Evolutionary conservation across 1,140 invertebrate genomes (phyloP).

Genomic region (Diploscapter pachys): DNA sequence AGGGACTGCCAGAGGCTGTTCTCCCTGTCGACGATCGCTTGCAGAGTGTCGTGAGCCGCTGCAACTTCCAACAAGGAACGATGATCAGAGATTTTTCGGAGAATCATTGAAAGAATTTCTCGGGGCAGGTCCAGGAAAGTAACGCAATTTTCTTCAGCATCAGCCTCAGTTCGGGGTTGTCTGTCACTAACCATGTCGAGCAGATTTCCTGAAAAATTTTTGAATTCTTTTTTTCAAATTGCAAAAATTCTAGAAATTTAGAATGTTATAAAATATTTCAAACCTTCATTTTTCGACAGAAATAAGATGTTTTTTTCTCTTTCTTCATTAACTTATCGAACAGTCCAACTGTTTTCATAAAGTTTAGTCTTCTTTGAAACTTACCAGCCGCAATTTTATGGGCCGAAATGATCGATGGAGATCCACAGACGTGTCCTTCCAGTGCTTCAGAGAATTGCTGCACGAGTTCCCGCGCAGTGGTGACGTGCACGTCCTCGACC

Average conservation of each 20-base stretch:
- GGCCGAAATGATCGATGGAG: constrained; percentile 44
- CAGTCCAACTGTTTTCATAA: no score
- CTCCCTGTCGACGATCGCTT: constrained; percentile 74
- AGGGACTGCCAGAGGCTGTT: constrained; percentile 86
- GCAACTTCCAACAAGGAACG: constrained; percentile 76
- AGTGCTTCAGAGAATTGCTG: constrained; percentile 15
- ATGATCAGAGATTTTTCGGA: constrained; percentile 83
- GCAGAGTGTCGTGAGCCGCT: constrained; percentile 72
- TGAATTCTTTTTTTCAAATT: constrained; percentile 9
- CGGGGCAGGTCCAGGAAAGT: constrained; percentile 84
- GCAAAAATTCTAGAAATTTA: constrained; percentile 1
- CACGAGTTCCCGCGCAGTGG: constrained; percentile 51
- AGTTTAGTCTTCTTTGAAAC: no score
- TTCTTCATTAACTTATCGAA: no score
- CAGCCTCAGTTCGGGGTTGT: constrained; percentile 64
- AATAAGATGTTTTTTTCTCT: no score
- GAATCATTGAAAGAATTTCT: constrained; percentile 80
- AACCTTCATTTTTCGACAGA: no score
- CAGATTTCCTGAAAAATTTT: constrained; percentile 11
- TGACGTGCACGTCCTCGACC: constrained; percentile 44
- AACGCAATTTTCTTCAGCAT: constrained; percentile 72
- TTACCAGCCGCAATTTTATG: no score
- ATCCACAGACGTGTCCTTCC: constrained; percentile 51
- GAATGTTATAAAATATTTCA: no score
- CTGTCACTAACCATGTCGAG: constrained; percentile 58